Evolutionary conservation across 2,888 invertebrate species (phyloP).

Genomic region (Petrolisthes cinctipes): DNA sequence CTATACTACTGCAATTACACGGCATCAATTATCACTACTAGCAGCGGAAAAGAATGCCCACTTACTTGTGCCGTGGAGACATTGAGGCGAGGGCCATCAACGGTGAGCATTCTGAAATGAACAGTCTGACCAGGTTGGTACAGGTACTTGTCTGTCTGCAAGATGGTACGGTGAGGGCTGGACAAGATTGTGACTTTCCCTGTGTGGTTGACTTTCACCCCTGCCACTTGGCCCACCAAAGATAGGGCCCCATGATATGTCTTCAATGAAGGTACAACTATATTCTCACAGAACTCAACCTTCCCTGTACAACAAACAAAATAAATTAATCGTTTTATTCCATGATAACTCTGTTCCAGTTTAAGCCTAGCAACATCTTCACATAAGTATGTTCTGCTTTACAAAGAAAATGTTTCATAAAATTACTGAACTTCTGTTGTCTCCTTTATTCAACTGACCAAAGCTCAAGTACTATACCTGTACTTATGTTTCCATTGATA

Average conservation of each 20-base stretch:
- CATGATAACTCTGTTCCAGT: background rate
- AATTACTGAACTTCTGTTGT: too few relatives aligned
- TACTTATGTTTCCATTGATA: too few relatives aligned
- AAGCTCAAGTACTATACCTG: too few relatives aligned
- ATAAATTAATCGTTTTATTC: background rate
- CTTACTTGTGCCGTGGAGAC: conserved; percentile 32
- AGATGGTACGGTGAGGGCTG: conserved; percentile 36
- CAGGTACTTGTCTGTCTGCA: conserved; percentile 42
- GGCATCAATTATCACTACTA: background rate
- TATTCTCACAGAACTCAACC: background rate
- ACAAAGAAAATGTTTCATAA: too few relatives aligned
- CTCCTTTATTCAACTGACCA: too few relatives aligned
- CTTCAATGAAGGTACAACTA: background rate
- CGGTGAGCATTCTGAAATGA: conserved; percentile 31
- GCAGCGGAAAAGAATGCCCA: background rate
- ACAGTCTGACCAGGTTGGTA: conserved; percentile 33
- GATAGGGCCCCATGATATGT: background rate
- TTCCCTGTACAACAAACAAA: conserved; percentile 1
- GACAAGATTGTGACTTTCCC: background rate
- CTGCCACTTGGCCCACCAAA: background rate
- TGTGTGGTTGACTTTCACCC: background rate
- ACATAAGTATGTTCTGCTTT: too few relatives aligned
- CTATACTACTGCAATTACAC: background rate
- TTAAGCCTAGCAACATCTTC: background rate
- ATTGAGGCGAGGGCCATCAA: background rate